phyloP scores from a whole-genome alignment of 2,888 invertebrate species.

The Schrankia costaestrigalis region DNA sequence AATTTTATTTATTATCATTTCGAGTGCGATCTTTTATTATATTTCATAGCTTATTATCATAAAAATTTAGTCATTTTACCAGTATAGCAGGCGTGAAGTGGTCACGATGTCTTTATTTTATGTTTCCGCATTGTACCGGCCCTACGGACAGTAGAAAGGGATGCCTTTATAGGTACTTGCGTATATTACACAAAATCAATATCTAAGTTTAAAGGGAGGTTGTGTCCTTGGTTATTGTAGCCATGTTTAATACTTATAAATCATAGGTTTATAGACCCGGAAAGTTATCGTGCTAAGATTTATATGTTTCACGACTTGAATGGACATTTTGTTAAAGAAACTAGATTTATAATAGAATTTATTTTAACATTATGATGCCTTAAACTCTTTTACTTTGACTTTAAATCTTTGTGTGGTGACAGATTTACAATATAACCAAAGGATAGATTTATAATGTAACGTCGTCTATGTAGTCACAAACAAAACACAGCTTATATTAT shows the following conservation, averaged over 20 bases:
- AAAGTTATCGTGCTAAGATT: conserved; percentile 11
- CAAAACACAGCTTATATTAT: too few species aligned
- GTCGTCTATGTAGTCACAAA: too few species aligned
- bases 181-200: conserved; percentile 23
- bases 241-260: conserved; percentile 14
- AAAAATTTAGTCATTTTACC: conserved; percentile 37
- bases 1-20: conserved; percentile 46
- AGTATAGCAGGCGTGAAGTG: conserved; percentile 27
- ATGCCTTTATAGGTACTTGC: conserved; percentile 23
- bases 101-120: conserved; percentile 38
- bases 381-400: too few species aligned
- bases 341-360: too few species aligned
- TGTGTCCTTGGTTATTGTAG: conserved; percentile 17
- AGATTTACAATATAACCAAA: too few species aligned
- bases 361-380: too few species aligned
- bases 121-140: conserved; percentile 30
- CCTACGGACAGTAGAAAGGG: conserved; percentile 25
- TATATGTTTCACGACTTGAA: conserved; percentile 10
- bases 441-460: too few species aligned
- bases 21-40: conserved; percentile 35
- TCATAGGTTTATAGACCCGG: conserved; percentile 13
- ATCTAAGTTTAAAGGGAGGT: conserved; percentile 15
- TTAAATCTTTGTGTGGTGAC: too few species aligned
- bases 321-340: conserved; percentile 6
- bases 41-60: conserved; percentile 39